Conservation (phyloP, 1,140 invertebrate species). For the Octopus bimaculoides region DNA sequence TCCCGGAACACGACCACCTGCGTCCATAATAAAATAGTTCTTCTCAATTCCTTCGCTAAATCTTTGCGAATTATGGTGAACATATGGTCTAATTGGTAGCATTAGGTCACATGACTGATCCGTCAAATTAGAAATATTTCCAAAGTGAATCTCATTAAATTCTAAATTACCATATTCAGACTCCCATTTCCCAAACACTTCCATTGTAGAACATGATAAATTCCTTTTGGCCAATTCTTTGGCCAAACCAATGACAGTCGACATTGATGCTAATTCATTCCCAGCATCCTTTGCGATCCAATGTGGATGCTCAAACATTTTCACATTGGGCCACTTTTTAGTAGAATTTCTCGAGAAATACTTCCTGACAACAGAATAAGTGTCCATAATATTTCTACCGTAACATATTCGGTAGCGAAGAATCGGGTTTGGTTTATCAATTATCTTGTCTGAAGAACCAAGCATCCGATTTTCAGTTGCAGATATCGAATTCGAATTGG, state of each 20-base stretch:
- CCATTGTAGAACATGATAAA: conserved; percentile 67
- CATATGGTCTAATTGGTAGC: conserved; percentile 87
- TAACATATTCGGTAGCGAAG: conserved; percentile 47
- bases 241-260: conserved; percentile 21
- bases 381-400: conserved; percentile 27
- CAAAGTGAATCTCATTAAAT: conserved; percentile 73
- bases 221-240: conserved; percentile 60
- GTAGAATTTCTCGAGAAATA: background rate
- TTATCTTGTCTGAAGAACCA: conserved; percentile 29
- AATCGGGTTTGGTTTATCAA: background rate
- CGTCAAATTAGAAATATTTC: conserved; percentile 65
- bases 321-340: conserved; percentile 18
- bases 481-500: background rate
- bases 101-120: conserved; percentile 74
- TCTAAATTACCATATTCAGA: conserved; percentile 77
- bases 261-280: conserved; percentile 20
- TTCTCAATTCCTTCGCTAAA: conserved; percentile 51
- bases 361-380: background rate
- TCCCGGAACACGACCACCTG: conserved; percentile 58
- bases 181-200: conserved; percentile 91
- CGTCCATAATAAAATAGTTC: conserved; percentile 45
- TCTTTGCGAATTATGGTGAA: conserved; percentile 72
- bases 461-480: conserved; percentile 30
- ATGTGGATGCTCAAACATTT: conserved; percentile 25
- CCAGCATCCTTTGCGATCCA: conserved; percentile 32